A percentile compares a stretch with the other conserved stretches of the same genome.
Conservation (phyloP, 2,113 vertebrate genomes). For the Cyrtonyx montezumae region DNA sequence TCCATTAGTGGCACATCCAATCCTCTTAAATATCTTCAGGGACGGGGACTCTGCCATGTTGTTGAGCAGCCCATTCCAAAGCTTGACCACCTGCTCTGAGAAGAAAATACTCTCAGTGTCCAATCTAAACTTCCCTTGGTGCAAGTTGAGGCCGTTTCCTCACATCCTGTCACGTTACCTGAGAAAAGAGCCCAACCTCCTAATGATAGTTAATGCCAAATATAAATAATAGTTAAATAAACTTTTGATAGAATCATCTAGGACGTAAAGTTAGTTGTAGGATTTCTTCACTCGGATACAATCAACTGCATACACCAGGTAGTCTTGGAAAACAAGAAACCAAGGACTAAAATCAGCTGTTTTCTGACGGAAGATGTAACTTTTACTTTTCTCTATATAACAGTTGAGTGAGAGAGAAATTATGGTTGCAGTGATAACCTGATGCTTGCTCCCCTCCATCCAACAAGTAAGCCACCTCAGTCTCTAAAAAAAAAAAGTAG, state of each 20-base stretch:
- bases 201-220: neutral
- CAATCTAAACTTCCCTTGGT: neutral
- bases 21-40: neutral
- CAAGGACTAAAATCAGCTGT: neutral
- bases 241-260: too few species aligned
- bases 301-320: neutral
- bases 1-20: neutral
- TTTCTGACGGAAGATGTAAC: neutral
- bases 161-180: neutral
- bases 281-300: neutral
- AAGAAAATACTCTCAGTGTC: neutral
- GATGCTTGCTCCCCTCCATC: neutral
- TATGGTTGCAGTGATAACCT: accelerated
- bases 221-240: neutral
- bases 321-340: neutral
- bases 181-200: neutral
- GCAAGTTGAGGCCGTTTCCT: neutral
- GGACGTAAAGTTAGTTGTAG: neutral
- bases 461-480: neutral
- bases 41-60: neutral
- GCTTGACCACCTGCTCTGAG: neutral
- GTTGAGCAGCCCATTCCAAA: neutral
- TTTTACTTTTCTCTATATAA: neutral
- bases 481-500: neutral
- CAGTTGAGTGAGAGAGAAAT: neutral